Percentiles rank a stretch among this genome's conserved stretches.
phyloP scores from a whole-genome alignment of 2,113 vertebrate species.

The Psephotus haematonotus region DNA sequence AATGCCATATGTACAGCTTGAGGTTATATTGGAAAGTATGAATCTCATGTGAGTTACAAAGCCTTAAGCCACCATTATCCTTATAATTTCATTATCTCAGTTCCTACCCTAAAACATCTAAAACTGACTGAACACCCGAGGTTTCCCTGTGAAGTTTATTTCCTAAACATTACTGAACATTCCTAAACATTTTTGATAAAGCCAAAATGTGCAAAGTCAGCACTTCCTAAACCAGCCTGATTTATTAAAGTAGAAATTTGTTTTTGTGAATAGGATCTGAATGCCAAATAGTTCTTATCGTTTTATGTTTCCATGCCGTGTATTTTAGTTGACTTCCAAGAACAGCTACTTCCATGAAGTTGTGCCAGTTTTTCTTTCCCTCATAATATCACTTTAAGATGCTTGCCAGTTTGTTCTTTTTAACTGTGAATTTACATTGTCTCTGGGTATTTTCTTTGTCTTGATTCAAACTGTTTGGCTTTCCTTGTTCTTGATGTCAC shows the following conservation, averaged over 20 bases:
- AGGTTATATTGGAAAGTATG: slow-evolving; percentile 78
- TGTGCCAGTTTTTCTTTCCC: slow-evolving; percentile 33
- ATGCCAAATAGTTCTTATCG: slow-evolving; percentile 70
- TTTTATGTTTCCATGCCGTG: slow-evolving; percentile 56
- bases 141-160: slow-evolving; percentile 80
- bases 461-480: slow-evolving; percentile 45
- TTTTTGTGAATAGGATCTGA: slow-evolving; percentile 50
- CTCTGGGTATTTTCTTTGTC: slow-evolving; percentile 59
- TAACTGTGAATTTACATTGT: slow-evolving; percentile 40
- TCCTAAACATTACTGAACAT: slow-evolving; percentile 73
- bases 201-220: slow-evolving; percentile 75
- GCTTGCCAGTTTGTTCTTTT: slow-evolving; percentile 36
- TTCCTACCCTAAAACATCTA: slow-evolving; percentile 77
- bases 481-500: background rate
- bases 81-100: slow-evolving; percentile 83
- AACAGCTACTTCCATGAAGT: slow-evolving; percentile 37
- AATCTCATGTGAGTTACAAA: slow-evolving; percentile 78
- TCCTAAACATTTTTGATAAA: slow-evolving; percentile 72
- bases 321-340: slow-evolving; percentile 62
- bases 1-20: slow-evolving; percentile 73
- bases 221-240: slow-evolving; percentile 72
- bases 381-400: slow-evolving; percentile 11
- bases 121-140: slow-evolving; percentile 79
- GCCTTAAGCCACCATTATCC: slow-evolving; percentile 74
- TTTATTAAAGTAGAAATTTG: slow-evolving; percentile 67